Percentiles rank a stretch among this genome's conserved stretches.
phyloP scores from a whole-genome alignment of 2,797 vertebrate genomes.

The Knipowitschia caucasica region DNA sequence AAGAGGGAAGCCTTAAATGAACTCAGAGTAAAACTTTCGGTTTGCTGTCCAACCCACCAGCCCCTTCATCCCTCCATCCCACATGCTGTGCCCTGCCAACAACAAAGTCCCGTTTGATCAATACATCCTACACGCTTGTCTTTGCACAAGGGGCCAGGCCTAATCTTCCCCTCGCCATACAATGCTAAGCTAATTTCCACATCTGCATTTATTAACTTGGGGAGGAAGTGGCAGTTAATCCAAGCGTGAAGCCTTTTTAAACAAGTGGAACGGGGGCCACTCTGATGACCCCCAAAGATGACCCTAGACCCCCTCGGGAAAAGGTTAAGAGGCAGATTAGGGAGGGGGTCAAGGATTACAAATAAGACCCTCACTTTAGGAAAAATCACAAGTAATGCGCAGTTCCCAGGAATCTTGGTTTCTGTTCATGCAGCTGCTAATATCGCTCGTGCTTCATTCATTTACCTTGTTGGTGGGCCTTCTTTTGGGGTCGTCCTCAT shows the following conservation, averaged over 20 bases:
- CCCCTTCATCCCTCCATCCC: conserved; percentile 56
- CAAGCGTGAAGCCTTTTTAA: conserved; percentile 28
- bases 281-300: conserved; percentile 63
- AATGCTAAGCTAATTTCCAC: too few relatives aligned
- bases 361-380: conserved; percentile 41
- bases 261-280: conserved; percentile 23
- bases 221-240: conserved; percentile 22
- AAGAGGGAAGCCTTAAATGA: conserved; percentile 33
- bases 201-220: conserved; percentile 3
- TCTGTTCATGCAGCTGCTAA: background rate
- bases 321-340: conserved; percentile 66
- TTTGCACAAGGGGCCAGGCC: conserved; percentile 36
- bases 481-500: conserved; percentile 69
- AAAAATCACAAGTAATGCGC: conserved; percentile 44
- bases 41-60: conserved; percentile 42
- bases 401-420: conserved; percentile 46
- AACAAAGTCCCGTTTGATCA: conserved; percentile 55
- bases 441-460: background rate
- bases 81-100: conserved; percentile 37
- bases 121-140: conserved; percentile 37
- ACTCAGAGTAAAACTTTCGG: conserved; percentile 33
- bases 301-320: conserved; percentile 46
- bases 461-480: conserved; percentile 79
- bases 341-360: conserved; percentile 49
- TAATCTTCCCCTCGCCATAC: background rate